phyloP scores from a whole-genome alignment of 2,113 vertebrate genomes.

The Alaudala cheleensis region DNA sequence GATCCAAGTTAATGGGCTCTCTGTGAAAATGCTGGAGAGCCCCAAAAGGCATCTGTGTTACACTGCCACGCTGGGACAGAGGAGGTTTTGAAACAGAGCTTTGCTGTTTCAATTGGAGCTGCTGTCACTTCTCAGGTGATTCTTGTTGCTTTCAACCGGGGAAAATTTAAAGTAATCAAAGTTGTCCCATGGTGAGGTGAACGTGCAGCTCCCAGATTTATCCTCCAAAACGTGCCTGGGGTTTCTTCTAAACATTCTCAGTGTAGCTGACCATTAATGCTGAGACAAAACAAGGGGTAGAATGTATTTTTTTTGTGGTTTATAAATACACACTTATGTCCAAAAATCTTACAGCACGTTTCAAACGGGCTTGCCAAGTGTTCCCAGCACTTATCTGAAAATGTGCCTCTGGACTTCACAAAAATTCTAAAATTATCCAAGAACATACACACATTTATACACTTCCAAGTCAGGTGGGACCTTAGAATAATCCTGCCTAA shows the following conservation, averaged over 20 bases:
- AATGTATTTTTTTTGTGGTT: conserved; percentile 33
- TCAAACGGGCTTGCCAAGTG: conserved; percentile 26
- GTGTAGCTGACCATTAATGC: background rate
- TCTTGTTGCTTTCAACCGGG: background rate
- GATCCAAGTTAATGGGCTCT: conserved; percentile 56
- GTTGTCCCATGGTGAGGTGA: rapidly evolving
- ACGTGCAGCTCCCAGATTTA: background rate
- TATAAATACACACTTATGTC: background rate
- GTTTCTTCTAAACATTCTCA: background rate
- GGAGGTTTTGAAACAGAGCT: conserved; percentile 5
- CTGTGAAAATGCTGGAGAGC: conserved; percentile 48
- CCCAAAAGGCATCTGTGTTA: conserved; percentile 28
- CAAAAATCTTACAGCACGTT: conserved; percentile 34
- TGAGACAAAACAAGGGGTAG: conserved; percentile 51
- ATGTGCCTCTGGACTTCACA: background rate
- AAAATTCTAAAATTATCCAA: conserved; percentile 29
- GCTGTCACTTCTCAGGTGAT: background rate
- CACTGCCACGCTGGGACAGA: background rate
- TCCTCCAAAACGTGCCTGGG: background rate
- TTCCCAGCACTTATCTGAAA: conserved; percentile 26
- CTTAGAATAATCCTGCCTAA: conserved; percentile 7
- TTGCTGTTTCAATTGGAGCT: background rate
- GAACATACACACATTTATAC: background rate
- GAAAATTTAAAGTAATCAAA: background rate
- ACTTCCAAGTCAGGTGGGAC: conserved; percentile 43